Evolutionary conservation across 2,113 vertebrate species (phyloP), one percentile per base, ranked within the genome.

Genomic region (Tylochromis polylepis): DNA sequence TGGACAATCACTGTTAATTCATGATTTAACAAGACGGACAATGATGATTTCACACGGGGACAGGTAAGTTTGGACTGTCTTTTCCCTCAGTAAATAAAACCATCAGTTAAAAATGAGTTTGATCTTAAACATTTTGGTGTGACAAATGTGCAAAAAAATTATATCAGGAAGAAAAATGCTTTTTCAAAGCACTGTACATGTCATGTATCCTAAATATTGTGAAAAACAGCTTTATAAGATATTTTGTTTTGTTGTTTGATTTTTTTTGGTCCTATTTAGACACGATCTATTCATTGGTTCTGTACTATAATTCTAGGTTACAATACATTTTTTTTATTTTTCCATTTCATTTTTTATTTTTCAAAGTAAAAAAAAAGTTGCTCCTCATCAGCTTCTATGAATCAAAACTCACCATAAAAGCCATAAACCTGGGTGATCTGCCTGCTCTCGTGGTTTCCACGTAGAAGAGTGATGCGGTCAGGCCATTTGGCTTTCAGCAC

Each of bases 401-500:
- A 14, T 10, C 31, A 38, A 6, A 20, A 8, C 85, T 97, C 89
- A 99, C 98, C 98, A 49, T 99, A 99, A 94, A 99, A 99, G 56
- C 98, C 98, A 15, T 99, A 99, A 79, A 99, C 98, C 72, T 99
- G 98, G 1, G 98, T 99, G 90, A 99, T 99, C 93, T 99, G 98
- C 92, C 98, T 96, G 97, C 98, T 99, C 82, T 99, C 98, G 1
- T 99, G 98, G 94, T 99, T 99, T 92, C 98, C 98, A 53, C 98
- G 96, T 16, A 99, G 94, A 79, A 99, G 97, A 1, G 98, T 99
- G 96, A 99, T 99, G 58, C 98, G 98, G 91, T 99, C 98, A 0
- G 98, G 98, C 98, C 98, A 99, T 93, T 99, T 99, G 43, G 98
- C 98, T 96, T 99, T 99, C 77, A 99, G 96, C 81, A 98, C 98